Evolutionary conservation across 2,888 invertebrate genomes (phyloP), one percentile per base, ranked within the genome.

Genomic region (Cosmopolites sordidus): DNA sequence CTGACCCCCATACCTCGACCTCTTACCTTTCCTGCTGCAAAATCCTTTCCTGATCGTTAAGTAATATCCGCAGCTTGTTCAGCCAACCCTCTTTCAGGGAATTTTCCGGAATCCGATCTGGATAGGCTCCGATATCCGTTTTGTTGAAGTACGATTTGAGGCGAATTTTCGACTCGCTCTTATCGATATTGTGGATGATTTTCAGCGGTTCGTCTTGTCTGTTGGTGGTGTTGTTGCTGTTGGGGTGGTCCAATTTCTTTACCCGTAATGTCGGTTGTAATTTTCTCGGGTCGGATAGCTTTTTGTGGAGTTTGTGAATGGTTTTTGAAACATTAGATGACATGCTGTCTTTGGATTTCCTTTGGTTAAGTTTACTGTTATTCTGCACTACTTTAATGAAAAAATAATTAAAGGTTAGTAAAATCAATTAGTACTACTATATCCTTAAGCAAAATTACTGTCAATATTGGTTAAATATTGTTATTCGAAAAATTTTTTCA

Each of bases 21-120:
- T 64, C 75, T 73, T 71, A 84, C 85, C 79, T 81, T 67, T 78
- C 77, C 54, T 77, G 80, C 64, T 85, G 84, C 47, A 85, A 65
- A 57, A 78, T 76, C 61, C 75, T 76, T 42, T 82, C 79, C 62
- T 80, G 79, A 44, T 74, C 75, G 3, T 65, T 73, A 40, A 84
- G 65, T 55, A 82, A 66, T 17, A 80, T 77, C 66, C 76, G 80
- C 14, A 81, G 75, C 66, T 80, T 82, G 56, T 76, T 76, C 54
- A 81, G 63, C 69, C 81, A 80, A 22, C 76, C 60, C 14, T 80
- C 77, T 65, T 72, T 77, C 3, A 80, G 62, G 55, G 73, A 71
- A 17, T 66, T 72, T 18, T 75, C 74, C 27, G 73, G 73, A 11
- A 78, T 54, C 9, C 54, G 50, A 22, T 43, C 51, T 2, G 44